Conservation (phyloP, 2,797 vertebrate genomes). For the Leptatherina wallacei region DNA sequence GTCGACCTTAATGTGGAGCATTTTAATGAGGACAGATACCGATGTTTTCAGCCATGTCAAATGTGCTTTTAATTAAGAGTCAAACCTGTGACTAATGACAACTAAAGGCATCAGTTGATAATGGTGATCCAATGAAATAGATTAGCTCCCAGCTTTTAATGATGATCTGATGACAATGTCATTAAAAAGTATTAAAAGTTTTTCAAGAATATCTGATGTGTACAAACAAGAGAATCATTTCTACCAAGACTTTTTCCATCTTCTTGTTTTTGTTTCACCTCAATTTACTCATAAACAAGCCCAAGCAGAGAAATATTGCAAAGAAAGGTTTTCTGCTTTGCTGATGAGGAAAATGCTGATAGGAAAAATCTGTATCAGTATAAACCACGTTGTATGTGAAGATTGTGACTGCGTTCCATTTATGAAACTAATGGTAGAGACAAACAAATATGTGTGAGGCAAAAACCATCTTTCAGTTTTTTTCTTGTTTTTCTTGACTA, state of each 20-base stretch:
- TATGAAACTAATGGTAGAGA: not conserved
- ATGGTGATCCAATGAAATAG: constrained; percentile 35
- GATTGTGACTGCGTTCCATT: not conserved
- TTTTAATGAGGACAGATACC: constrained; percentile 47
- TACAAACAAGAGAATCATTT: constrained; percentile 1
- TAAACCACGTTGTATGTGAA: constrained; percentile 5
- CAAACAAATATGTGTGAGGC: not conserved
- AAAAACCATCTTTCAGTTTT: not conserved
- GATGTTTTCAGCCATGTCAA: constrained; percentile 38
- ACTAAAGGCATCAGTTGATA: constrained; percentile 32
- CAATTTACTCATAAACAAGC: not conserved
- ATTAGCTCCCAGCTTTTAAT: not conserved
- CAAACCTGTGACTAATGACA: constrained; percentile 40
- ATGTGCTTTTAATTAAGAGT: constrained; percentile 49
- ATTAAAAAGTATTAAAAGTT: not conserved
- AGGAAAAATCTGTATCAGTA: not conserved
- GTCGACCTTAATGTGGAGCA: not conserved
- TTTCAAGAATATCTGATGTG: not conserved
- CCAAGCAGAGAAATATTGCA: not conserved
- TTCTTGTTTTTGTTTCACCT: not conserved
- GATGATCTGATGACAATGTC: constrained; percentile 13
- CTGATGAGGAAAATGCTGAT: not conserved
- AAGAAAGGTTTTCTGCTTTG: not conserved
- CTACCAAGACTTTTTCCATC: constrained; percentile 8
- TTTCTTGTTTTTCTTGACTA: not conserved